Percentiles rank a stretch among this genome's conserved stretches.
phyloP scores from a whole-genome alignment of 2,888 invertebrate genomes.

The Patella caerulea region DNA sequence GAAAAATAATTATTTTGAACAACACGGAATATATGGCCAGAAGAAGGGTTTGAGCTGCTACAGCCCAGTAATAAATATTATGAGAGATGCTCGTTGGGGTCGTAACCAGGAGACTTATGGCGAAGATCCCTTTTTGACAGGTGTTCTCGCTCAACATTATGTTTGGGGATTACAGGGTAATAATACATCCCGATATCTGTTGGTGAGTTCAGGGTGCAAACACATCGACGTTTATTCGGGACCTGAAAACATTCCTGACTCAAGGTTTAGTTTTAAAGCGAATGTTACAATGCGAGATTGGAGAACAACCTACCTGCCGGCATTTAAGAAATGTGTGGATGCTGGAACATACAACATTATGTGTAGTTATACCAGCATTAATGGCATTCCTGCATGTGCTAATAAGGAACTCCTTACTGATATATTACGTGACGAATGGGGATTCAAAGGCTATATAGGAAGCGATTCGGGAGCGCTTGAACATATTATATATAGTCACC shows the following conservation, averaged over 20 bases:
- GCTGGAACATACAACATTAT: slow-evolving; percentile 61
- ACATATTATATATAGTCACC: slow-evolving; percentile 45
- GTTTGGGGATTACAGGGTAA: slow-evolving; percentile 59
- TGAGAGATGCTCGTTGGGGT: slow-evolving; percentile 60
- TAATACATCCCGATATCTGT: slow-evolving; percentile 47
- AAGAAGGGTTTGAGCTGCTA: slow-evolving; percentile 55
- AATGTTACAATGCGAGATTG: slow-evolving; percentile 55
- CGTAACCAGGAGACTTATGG: slow-evolving; percentile 64
- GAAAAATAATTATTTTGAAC: slow-evolving; percentile 25
- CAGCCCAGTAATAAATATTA: slow-evolving; percentile 59
- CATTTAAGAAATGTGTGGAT: slow-evolving; percentile 58
- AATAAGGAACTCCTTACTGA: slow-evolving; percentile 56
- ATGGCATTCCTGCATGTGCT: slow-evolving; percentile 63
- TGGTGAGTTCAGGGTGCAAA: slow-evolving; percentile 62
- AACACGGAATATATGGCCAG: slow-evolving; percentile 32
- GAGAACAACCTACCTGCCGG: slow-evolving; percentile 59
- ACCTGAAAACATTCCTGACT: slow-evolving; percentile 61
- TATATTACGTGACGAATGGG: slow-evolving; percentile 55
- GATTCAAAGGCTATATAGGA: slow-evolving; percentile 59
- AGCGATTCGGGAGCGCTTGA: slow-evolving; percentile 60
- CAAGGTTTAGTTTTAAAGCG: slow-evolving; percentile 47
- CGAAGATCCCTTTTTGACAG: slow-evolving; percentile 60
- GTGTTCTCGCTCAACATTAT: slow-evolving; percentile 46
- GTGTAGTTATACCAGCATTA: slow-evolving; percentile 65
- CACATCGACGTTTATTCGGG: slow-evolving; percentile 64